Conservation (phyloP, 2,888 invertebrate species). For the Odontomyia ornata region DNA sequence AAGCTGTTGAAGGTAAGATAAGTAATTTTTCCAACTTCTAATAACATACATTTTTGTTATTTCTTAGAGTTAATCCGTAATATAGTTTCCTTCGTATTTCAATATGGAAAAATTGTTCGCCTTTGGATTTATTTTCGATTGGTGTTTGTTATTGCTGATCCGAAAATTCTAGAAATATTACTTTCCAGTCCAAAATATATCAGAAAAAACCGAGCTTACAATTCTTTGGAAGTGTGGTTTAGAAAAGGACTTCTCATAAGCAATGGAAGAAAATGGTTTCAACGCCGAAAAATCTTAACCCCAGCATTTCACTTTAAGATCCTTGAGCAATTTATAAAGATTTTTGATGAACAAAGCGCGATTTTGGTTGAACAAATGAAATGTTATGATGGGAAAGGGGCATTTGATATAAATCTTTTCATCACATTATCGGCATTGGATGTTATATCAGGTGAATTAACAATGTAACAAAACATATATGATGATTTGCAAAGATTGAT, state of each 20-base stretch:
- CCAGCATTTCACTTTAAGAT: slow-evolving; percentile 81
- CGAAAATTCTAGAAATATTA: slow-evolving; percentile 48
- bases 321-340: slow-evolving; percentile 72
- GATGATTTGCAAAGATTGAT: no score
- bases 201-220: slow-evolving; percentile 52
- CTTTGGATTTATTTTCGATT: neutral
- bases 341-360: slow-evolving; percentile 71
- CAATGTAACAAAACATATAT: no score
- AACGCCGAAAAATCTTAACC: slow-evolving; percentile 73
- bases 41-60: no score
- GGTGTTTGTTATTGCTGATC: slow-evolving; percentile 47
- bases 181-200: slow-evolving; percentile 47
- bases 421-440: slow-evolving; percentile 70
- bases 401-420: slow-evolving; percentile 70
- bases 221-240: slow-evolving; percentile 51
- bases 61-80: neutral
- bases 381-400: slow-evolving; percentile 60
- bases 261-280: slow-evolving; percentile 68
- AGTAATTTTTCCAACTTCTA: no score
- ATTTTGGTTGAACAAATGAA: slow-evolving; percentile 68
- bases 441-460: slow-evolving; percentile 65
- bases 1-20: neutral
- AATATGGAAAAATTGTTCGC: neutral
- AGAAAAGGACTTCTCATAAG: slow-evolving; percentile 50
- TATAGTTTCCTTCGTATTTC: neutral